A percentile compares a stretch with the other conserved stretches of the same genome.
Conservation (phyloP, 1,140 invertebrate species). For the Oreohelix idahoensis region DNA sequence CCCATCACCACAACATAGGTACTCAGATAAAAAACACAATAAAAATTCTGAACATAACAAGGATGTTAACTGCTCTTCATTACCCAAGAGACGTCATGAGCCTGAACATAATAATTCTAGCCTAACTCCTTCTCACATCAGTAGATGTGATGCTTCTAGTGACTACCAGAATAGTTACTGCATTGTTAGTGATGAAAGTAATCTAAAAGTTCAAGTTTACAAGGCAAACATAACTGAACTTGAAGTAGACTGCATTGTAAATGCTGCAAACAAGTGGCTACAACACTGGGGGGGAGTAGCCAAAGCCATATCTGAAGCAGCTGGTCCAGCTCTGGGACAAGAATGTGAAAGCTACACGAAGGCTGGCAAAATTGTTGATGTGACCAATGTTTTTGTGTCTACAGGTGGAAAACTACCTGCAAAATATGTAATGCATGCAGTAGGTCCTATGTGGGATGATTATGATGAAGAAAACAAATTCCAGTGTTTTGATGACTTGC, state of each 20-base stretch:
- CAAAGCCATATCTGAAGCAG: conserved; percentile 80
- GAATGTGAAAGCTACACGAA: conserved; percentile 50
- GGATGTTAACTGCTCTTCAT: not conserved
- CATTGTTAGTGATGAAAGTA: not conserved
- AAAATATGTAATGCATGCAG: conserved; percentile 55
- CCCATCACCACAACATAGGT: no score
- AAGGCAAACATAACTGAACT: conserved; percentile 86
- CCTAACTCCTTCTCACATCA: no score
- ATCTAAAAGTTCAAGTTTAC: conserved; percentile 48
- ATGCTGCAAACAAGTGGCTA: conserved; percentile 87
- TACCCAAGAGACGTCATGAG: not conserved
- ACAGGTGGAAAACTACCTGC: conserved; percentile 52
- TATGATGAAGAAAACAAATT: conserved; percentile 35
- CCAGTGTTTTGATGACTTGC: conserved; percentile 47
- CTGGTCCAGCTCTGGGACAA: conserved; percentile 44
- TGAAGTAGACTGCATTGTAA: conserved; percentile 90
- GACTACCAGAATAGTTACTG: not conserved
- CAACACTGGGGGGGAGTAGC: conserved; percentile 88
- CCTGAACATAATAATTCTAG: no score
- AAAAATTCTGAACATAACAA: no score
- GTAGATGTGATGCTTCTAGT: not conserved
- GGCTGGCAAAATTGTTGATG: conserved; percentile 43
- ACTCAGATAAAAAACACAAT: no score
- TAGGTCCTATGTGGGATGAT: conserved; percentile 51
- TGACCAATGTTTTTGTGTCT: conserved; percentile 48